Conservation (phyloP, 92 coral and sea anemone species). For the Phenganax subtilis region DNA sequence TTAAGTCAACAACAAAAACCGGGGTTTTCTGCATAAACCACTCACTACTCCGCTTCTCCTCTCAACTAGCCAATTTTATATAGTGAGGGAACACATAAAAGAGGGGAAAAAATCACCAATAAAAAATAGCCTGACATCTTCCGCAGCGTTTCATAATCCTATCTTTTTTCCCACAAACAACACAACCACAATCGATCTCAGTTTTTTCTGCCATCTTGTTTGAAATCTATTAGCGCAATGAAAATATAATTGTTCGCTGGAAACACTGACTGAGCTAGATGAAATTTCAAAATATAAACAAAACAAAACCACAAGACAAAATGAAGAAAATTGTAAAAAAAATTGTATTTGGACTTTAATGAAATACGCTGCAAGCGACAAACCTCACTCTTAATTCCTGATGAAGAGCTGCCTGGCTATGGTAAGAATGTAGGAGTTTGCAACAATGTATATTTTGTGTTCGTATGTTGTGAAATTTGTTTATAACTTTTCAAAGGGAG, state of each 20-base stretch:
- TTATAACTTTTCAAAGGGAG: slow-evolving; percentile 61
- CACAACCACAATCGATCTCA: slow-evolving; percentile 32
- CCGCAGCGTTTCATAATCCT: slow-evolving; percentile 77
- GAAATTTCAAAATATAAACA: neutral
- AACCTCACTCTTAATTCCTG: slow-evolving; percentile 19
- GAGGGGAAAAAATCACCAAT: slow-evolving; percentile 56
- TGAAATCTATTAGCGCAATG: neutral
- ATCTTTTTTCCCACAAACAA: slow-evolving; percentile 57
- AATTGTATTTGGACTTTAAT: neutral
- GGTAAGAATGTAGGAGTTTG: slow-evolving; percentile 3
- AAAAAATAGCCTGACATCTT: slow-evolving; percentile 61
- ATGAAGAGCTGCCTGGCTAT: slow-evolving; percentile 43
- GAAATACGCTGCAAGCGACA: slow-evolving; percentile 11
- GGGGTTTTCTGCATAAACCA: too few relatives aligned
- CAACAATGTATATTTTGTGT: neutral
- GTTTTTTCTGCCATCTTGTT: slow-evolving; percentile 53
- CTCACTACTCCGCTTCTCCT: neutral
- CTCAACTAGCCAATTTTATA: neutral
- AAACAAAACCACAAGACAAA: neutral
- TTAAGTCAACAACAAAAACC: too few relatives aligned
- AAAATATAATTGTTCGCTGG: neutral
- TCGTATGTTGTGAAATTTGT: neutral
- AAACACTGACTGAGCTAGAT: neutral
- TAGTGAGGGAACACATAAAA: neutral
- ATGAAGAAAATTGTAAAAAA: neutral